Evolutionary conservation across 2,888 invertebrate genomes (phyloP), one percentile per base, ranked within the genome.

Genomic region (Agrotis clavis): DNA sequence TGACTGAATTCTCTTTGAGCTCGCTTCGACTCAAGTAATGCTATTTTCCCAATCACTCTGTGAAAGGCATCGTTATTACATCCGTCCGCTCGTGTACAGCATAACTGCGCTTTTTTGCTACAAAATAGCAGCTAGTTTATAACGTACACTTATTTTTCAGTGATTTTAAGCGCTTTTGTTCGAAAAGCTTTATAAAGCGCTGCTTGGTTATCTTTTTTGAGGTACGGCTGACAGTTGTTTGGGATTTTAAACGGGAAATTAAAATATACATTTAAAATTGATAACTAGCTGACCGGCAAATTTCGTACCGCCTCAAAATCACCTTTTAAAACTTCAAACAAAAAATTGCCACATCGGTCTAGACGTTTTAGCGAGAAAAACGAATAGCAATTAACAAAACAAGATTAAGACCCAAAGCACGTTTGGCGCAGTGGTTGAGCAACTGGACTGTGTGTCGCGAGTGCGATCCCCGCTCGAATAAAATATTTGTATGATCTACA

Each of bases 1-100:
- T 74, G 79, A 72, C 53, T 68, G 54, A 76, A 84, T 85, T 85
- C 84, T 77, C 81, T 85, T 84, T 84, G 86, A 84, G 63, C 50
- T 60, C 70, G 51, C 74, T 61, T 62, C 72, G 64, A 78, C 72
- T 67, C 64, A 69, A 82, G 78, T 83, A 84, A 85, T 83, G 62
- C 70, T 65, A 82, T 83, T 83, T 82, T 51, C 74, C 83, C 83
- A 83, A 83, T 83, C 85, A 85, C 67, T 79, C 64, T 66, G 72
- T 77, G 74, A 80, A 81, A 85, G 76, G 71, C 81, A 72, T 72
- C 78, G 78, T 83, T 85, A 83, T 78, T 81, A 67, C 76, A 74
- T 84, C 73, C 53, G 67, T 53, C 59, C 67, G 48, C 51, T 54
- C 64, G 30, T 19, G 51, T 67, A 64, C 21, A 80, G 69, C 62